Evolutionary conservation across 1,140 invertebrate species (phyloP).

Genomic region (Microplitis mediator): DNA sequence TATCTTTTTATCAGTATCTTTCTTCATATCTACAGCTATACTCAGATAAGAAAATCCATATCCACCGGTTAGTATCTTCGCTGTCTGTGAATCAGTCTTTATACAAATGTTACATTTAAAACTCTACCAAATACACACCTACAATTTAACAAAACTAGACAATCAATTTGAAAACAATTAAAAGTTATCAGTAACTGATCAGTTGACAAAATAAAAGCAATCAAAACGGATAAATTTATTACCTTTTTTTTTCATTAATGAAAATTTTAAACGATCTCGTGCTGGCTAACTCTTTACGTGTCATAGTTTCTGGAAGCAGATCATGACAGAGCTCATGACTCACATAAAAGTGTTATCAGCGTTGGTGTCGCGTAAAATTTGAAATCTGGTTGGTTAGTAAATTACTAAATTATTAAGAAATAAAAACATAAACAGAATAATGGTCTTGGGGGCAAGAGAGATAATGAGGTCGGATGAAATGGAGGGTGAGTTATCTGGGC

Average conservation of each 20-base stretch:
- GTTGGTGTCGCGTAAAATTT: not conserved
- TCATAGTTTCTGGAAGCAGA: not conserved
- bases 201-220: not conserved
- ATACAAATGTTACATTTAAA: not conserved
- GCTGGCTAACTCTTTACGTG: not conserved
- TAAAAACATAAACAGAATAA: slow-evolving; percentile 26
- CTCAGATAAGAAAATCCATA: slow-evolving; percentile 17
- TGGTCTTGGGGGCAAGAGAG: slow-evolving; percentile 48
- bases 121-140: not conserved
- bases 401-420: no score
- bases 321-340: slow-evolving; percentile 3
- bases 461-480: slow-evolving; percentile 50
- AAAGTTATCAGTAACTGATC: not conserved
- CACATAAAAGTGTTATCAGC: not conserved
- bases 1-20: slow-evolving; percentile 8
- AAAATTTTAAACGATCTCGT: not conserved
- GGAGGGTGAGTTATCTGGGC: slow-evolving; percentile 55
- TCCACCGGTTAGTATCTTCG: not conserved
- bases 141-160: not conserved
- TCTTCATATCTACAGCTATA: slow-evolving; percentile 12
- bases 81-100: not conserved
- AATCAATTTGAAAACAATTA: not conserved
- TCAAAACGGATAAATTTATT: no score
- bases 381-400: not conserved
- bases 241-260: not conserved